Conservation (phyloP, 2,797 vertebrate species). For the Rhabdophis nuchalis region DNA sequence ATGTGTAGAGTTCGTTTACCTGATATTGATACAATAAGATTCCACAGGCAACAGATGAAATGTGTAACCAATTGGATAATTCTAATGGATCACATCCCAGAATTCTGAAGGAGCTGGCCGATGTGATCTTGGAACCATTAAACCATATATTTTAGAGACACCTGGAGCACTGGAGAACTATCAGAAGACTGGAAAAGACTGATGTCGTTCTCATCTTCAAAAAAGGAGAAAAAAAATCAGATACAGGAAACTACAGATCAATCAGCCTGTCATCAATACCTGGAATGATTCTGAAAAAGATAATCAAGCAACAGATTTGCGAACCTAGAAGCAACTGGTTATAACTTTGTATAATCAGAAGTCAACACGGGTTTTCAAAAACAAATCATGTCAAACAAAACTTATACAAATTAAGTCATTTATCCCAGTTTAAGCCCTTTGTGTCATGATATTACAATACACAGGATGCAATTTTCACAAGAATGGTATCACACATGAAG, state of each 20-base stretch:
- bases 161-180: not conserved
- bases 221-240: not conserved
- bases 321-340: no score
- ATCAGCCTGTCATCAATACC: not conserved
- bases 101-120: not conserved
- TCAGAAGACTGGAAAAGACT: not conserved
- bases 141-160: not conserved
- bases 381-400: no score
- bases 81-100: not conserved
- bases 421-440: not conserved
- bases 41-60: not conserved
- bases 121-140: not conserved
- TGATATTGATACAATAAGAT: not conserved
- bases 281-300: no score
- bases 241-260: not conserved
- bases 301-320: no score
- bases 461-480: not conserved
- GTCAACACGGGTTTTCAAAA: no score
- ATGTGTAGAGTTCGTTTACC: not conserved
- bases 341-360: no score
- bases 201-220: not conserved
- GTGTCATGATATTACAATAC: not conserved
- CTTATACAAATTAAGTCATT: not conserved
- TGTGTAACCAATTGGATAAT: not conserved
- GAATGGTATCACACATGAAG: not conserved